These are phyloP conservation scores for Netelia inedita DNA, from an alignment of 2,888 invertebrate species.

Conservation along the genomic window DNA sequence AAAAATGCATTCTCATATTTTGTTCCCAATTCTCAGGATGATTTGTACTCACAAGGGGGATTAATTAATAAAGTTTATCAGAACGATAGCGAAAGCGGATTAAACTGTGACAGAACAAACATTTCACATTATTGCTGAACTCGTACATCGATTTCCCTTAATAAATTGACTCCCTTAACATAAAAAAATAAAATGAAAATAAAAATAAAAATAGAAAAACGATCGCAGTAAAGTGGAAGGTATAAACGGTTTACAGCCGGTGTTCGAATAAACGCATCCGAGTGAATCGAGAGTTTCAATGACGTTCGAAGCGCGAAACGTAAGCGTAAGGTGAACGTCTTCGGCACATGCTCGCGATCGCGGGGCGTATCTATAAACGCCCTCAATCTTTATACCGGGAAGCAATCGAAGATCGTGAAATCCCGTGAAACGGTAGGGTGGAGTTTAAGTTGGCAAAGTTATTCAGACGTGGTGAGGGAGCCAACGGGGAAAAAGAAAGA, in stretches of 20 bases:
- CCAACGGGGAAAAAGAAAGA: constrained; percentile 12
- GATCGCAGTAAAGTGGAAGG: not conserved
- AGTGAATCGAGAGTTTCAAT: constrained; percentile 61
- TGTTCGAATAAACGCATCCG: constrained; percentile 48
- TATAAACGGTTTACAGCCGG: constrained; percentile 36
- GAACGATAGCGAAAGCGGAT: too few species aligned
- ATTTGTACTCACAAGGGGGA: too few species aligned
- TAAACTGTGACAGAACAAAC: too few species aligned
- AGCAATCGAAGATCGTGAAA: constrained; percentile 49
- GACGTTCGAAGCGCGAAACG: constrained; percentile 51
- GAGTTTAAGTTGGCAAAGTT: constrained; percentile 60
- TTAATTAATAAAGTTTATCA: too few species aligned
- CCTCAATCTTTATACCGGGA: constrained; percentile 32
- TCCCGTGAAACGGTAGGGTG: constrained; percentile 31
- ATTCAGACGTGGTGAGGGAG: constrained; percentile 45
- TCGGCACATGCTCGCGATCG: not conserved
- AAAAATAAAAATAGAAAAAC: constrained; percentile 7
- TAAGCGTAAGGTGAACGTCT: constrained; percentile 50
- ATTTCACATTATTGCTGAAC: too few species aligned
- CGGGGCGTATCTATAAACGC: constrained; percentile 1
- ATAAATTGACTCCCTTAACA: too few species aligned
- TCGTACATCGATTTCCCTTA: not conserved
- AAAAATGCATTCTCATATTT: too few species aligned
- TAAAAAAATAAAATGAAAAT: not conserved
- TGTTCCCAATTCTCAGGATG: too few species aligned